Conservation (phyloP, 2,797 vertebrate genomes). For the Acrossocheilus wenchowensis region DNA sequence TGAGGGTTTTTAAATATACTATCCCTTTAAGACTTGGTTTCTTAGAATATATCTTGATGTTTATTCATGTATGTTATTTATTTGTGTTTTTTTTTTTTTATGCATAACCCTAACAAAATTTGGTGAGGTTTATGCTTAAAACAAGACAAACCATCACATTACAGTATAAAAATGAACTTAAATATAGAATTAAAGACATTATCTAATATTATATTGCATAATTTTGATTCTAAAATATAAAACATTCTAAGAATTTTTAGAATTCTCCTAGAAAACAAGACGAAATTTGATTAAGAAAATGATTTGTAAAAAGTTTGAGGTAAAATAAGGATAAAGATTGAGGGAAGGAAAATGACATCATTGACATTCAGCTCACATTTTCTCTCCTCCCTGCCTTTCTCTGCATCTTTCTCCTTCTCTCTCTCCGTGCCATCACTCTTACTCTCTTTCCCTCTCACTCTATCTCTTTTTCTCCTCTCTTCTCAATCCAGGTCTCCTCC, state of each 20-base stretch:
- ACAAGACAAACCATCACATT: background rate
- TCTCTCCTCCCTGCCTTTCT: slow-evolving; percentile 18
- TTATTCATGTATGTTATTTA: background rate
- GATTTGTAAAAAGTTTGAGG: background rate
- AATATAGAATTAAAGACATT: background rate
- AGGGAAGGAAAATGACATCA: slow-evolving; percentile 3
- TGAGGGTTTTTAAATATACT: background rate
- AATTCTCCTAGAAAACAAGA: background rate
- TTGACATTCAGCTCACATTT: slow-evolving; percentile 35
- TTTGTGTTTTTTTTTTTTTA: background rate
- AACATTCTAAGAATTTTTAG: background rate
- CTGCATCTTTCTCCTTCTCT: slow-evolving; percentile 1
- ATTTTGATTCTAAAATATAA: background rate
- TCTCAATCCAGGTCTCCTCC: slow-evolving; percentile 11
- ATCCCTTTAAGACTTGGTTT: background rate
- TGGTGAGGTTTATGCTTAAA: background rate
- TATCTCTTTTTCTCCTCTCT: slow-evolving; percentile 18
- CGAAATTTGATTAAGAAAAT: background rate
- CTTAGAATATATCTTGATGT: background rate
- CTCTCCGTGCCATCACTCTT: slow-evolving; percentile 4
- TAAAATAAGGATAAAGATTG: slow-evolving; percentile 13
- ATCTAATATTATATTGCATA: background rate
- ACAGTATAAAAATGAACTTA: background rate
- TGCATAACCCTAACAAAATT: background rate
- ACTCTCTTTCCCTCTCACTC: background rate